Base-by-base conservation (phyloP, 92 coral and sea anemone species). In the Galaxea fascicularis region DNA sequence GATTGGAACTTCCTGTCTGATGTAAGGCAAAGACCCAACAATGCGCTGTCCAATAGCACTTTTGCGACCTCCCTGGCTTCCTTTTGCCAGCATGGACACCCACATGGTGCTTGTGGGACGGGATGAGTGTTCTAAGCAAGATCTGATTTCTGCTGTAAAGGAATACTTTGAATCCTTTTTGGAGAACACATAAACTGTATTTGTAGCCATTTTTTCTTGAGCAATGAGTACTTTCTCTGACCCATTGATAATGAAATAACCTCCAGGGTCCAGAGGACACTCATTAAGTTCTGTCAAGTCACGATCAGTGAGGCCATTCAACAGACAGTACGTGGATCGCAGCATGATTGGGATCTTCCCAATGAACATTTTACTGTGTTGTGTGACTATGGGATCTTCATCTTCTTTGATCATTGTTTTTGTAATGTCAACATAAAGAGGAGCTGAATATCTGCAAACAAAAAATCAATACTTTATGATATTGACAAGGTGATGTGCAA, bases 291-390 rank as follows among this genome's bases (percentile, higher is more conserved):
- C 99, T 77, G 99, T 96, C 79, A 96, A 89, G 83, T 96, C 99
- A 82, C 99, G 96, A 87, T 96, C 99, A 56, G 84, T 90, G 26
- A 94, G 92, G 46, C 89, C 89, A 75, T 91, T 96, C 30, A 96
- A 91, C 25, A 96, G 94, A 60, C 99, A 96, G 79, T 96, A 96
- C 0, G 99, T 96, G 56, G 99, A 96, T 29, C 99, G 93, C 68
- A 96, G 78, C 99, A 96, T 96, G 94, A 96, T 96, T 53, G 99
- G 99, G 30, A 96, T 96, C 87, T 96, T 96, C 31, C 99, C 99
- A 71, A 96, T 96, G 77, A 96, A 96, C 92, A 95, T 96, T 85
- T 96, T 96, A 58, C 96, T 95, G 91, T 96, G 98, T 59, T 92
- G 94, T 41, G 95, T 89, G 67, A 93, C 95, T 67, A 91, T 93